Evolutionary conservation across 2,113 vertebrate genomes (phyloP), one percentile per base, ranked within the genome.

Genomic region (Lathamus discolor): DNA sequence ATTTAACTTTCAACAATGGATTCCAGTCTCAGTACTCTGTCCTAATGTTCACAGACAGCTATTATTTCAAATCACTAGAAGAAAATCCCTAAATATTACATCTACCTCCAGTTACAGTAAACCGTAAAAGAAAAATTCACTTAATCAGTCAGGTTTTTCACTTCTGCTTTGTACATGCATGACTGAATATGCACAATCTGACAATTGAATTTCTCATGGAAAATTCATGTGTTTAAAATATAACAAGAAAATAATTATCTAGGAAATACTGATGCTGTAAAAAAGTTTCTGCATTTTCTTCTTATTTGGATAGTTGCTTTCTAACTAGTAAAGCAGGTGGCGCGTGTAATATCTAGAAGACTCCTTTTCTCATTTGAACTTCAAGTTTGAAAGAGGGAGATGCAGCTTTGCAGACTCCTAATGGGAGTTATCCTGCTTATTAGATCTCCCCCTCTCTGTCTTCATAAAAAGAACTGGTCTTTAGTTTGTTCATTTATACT

Each of bases 61-160:
- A 35, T 61, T 82, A 28, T 23, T 86, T 96, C 66, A 96, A 95
- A 88, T 55, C 85, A 78, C 86, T 91, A 78, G 93, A 81, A 93
- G 90, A 95, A 94, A 88, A 93, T 92, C 35, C 67, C 27, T 83
- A 91, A 93, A 95, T 96, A 52, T 96, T 97, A 93, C 96, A 96
- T 94, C 98, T 98, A 98, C 98, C 98, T 99, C 98, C 97, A 79
- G 98, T 95, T 96, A 78, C 54, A 93, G 83, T 96, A 91, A 93
- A 93, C 86, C 98, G 95, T 98, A 97, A 96, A 96, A 96, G 96
- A 69, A 92, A 96, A 96, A 91, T 69, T 93, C 44, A 79, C 85
- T 96, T 94, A 88, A 98, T 99, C 87, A 85, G 91, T 94, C 85
- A 88, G 92, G 41, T 18, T 43, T 64, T 48, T 87, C 61, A 41